phyloP scores from a whole-genome alignment of 2,888 invertebrate genomes.

The Griposia aprilina region DNA sequence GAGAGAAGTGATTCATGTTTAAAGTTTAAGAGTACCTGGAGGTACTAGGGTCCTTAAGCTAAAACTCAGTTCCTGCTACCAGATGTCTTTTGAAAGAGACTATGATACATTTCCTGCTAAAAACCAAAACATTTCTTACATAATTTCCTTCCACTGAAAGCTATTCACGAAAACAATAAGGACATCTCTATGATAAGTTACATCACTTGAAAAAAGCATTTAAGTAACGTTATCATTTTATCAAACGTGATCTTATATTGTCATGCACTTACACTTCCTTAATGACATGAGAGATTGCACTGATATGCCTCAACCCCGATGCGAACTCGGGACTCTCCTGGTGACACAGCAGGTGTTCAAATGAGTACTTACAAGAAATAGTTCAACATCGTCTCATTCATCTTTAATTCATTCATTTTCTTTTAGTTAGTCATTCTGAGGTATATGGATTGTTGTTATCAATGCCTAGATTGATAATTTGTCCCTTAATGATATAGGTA shows the following conservation, averaged over 20 bases:
- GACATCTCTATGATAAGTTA: constrained; percentile 26
- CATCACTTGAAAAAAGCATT: constrained; percentile 18
- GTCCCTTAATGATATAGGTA: too few species aligned
- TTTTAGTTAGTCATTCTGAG: constrained; percentile 12
- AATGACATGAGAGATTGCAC: constrained; percentile 31
- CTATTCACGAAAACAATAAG: constrained; percentile 5
- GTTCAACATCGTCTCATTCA: constrained; percentile 29
- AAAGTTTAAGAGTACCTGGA: not conserved
- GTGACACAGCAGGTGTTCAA: too few species aligned
- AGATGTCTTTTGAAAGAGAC: not conserved
- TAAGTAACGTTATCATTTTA: constrained; percentile 41
- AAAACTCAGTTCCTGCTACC: constrained; percentile 8
- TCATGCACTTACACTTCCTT: constrained; percentile 42
- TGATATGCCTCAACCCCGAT: constrained; percentile 51
- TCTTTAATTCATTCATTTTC: constrained; percentile 32
- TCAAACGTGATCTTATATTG: constrained; percentile 41
- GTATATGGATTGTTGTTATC: constrained; percentile 1
- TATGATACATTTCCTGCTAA: constrained; percentile 3
- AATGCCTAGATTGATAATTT: not conserved
- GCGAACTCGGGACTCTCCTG: not conserved
- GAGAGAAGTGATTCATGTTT: too few species aligned
- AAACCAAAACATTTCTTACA: constrained; percentile 18
- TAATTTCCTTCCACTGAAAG: constrained; percentile 16
- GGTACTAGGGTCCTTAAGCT: not conserved
- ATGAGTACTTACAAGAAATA: constrained; percentile 6